Conservation (phyloP, 2,797 vertebrate genomes). For the Eospalax fontanierii region DNA sequence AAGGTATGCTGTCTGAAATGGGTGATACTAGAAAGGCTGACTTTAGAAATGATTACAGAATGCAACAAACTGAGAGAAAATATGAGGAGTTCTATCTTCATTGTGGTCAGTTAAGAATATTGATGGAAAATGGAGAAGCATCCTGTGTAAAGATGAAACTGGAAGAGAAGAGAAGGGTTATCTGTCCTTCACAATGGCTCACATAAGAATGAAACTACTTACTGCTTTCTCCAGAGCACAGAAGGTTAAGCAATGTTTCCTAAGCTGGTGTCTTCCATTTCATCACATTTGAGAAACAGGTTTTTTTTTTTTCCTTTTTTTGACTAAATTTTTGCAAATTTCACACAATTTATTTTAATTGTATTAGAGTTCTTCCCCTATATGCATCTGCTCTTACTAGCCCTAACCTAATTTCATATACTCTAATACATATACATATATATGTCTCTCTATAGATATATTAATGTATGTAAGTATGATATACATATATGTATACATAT, state of each 20-base stretch:
- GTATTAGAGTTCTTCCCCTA: too few relatives aligned
- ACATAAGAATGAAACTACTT: not conserved
- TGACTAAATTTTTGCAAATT: too few relatives aligned
- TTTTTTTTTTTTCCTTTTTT: too few relatives aligned
- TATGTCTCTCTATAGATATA: too few relatives aligned
- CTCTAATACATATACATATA: too few relatives aligned
- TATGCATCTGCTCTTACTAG: too few relatives aligned
- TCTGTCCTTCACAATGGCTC: not conserved
- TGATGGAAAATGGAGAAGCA: not conserved
- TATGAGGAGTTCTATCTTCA: conserved; percentile 39
- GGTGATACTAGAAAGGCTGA: conserved; percentile 26
- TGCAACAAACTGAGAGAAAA: conserved; percentile 38
- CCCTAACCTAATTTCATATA: too few relatives aligned
- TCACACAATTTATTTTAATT: too few relatives aligned
- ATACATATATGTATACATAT: too few relatives aligned
- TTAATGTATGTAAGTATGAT: too few relatives aligned
- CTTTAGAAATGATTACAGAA: conserved; percentile 31
- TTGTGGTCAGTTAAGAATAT: conserved; percentile 36
- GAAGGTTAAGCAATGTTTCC: not conserved
- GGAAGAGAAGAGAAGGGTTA: not conserved
- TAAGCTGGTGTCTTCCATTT: conserved; percentile 22
- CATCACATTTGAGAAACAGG: not conserved
- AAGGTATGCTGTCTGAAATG: not conserved
- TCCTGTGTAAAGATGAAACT: not conserved
- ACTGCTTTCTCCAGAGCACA: not conserved